Evolutionary conservation across 2,888 invertebrate genomes (phyloP).

Genomic region (Hetaerina titia): DNA sequence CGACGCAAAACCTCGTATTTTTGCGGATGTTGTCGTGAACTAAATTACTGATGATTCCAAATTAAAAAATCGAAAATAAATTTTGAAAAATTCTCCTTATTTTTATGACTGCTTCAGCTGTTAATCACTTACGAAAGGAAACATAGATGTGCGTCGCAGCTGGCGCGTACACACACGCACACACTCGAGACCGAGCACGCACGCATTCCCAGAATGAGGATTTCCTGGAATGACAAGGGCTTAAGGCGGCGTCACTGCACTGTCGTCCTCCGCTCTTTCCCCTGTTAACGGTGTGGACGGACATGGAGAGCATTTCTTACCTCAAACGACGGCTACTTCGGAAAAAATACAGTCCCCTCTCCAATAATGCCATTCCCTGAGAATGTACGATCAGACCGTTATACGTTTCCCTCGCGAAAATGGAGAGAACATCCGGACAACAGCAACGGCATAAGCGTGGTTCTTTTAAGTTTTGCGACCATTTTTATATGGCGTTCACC

Average conservation of each 20-base stretch:
- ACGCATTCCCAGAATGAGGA: constrained; percentile 24
- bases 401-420: constrained; percentile 42
- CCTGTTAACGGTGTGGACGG: constrained; percentile 56
- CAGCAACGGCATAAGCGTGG: not conserved
- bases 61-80: no score
- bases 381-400: constrained; percentile 53
- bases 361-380: constrained; percentile 58
- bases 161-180: not conserved
- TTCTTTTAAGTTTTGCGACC: not conserved
- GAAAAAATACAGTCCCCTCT: constrained; percentile 48
- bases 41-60: no score
- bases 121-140: not conserved
- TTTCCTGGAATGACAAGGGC: constrained; percentile 42
- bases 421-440: constrained; percentile 15
- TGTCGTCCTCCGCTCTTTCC: constrained; percentile 17
- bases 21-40: no score
- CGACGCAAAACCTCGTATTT: no score
- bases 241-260: not conserved
- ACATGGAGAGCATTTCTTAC: constrained; percentile 38
- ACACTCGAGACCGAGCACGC: not conserved
- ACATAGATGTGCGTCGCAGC: not conserved
- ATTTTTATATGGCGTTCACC: not conserved
- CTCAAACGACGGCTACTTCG: constrained; percentile 36
- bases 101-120: no score
- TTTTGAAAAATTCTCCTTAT: no score